These are phyloP conservation scores for Naso thynnoides DNA, from an alignment of 2,797 vertebrate species.

Conservation along the genomic window DNA sequence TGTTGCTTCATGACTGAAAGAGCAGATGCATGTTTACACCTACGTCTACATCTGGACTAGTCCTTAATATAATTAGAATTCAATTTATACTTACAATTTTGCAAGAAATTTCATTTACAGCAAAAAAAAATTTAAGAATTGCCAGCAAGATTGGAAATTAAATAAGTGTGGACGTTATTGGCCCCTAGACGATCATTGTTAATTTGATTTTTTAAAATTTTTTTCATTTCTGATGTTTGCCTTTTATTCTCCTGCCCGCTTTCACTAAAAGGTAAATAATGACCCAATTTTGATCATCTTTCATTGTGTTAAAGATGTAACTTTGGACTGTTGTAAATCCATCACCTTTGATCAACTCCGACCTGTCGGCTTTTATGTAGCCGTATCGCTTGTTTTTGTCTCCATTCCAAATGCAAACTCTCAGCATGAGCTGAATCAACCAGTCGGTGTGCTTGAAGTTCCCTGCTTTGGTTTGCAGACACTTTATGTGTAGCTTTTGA, in stretches of 20 bases:
- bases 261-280: constrained; percentile 13
- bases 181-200: not conserved
- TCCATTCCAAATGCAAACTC: not conserved
- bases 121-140: too few species aligned
- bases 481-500: too few species aligned
- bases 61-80: too few species aligned
- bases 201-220: not conserved
- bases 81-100: too few species aligned
- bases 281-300: not conserved
- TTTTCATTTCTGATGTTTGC: constrained; percentile 1
- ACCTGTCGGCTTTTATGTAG: not conserved
- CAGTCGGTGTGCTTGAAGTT: too few species aligned
- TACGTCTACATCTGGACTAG: too few species aligned
- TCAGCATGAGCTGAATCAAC: too few species aligned
- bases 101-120: too few species aligned
- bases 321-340: not conserved
- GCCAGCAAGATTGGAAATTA: too few species aligned
- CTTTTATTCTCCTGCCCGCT: constrained; percentile 2
- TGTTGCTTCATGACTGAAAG: too few species aligned
- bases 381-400: not conserved
- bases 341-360: not conserved
- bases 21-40: too few species aligned
- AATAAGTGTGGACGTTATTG: not conserved
- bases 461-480: too few species aligned
- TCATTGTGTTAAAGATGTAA: not conserved